A percentile compares a stretch with the other conserved stretches of the same genome.
Conservation (phyloP, 1,140 invertebrate genomes). For the Chironomus tepperi region DNA sequence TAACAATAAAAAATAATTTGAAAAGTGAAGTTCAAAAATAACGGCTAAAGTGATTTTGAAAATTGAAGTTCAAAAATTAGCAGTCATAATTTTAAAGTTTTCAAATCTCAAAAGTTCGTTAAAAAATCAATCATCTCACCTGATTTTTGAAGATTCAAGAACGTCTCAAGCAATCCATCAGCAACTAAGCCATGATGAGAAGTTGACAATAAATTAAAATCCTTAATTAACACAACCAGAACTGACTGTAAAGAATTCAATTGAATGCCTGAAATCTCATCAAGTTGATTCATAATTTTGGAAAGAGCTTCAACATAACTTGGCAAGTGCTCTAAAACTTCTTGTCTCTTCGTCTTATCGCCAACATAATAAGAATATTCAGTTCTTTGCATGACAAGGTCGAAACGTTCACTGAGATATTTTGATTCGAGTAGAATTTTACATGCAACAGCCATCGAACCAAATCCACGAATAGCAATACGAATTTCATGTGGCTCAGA, state of each 20-base stretch:
- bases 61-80: too few species aligned
- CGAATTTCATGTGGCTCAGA: conserved; percentile 30
- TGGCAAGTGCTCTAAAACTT: conserved; percentile 33
- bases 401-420: conserved; percentile 32
- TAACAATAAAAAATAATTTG: too few species aligned
- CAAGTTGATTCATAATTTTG: conserved; percentile 36
- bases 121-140: conserved; percentile 31
- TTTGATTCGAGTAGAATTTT: conserved; percentile 29
- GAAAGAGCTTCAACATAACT: conserved; percentile 37
- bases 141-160: conserved; percentile 37
- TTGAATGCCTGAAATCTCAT: conserved; percentile 37
- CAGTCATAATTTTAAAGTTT: too few species aligned
- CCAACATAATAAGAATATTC: conserved; percentile 35
- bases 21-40: too few species aligned
- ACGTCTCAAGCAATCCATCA: conserved; percentile 37
- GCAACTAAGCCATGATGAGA: conserved; percentile 32
- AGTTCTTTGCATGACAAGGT: conserved; percentile 34
- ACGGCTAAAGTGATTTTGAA: too few species aligned
- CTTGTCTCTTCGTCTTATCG: conserved; percentile 27
- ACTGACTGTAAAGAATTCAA: conserved; percentile 38
- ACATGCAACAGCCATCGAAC: conserved; percentile 32
- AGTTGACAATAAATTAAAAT: conserved; percentile 40
- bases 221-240: conserved; percentile 40
- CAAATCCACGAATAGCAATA: conserved; percentile 37
- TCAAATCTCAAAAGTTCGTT: too few species aligned